A percentile compares a stretch with the other conserved stretches of the same genome.
phyloP scores from a whole-genome alignment of 2,113 vertebrate genomes.

The Phylloscopus trochiloides region DNA sequence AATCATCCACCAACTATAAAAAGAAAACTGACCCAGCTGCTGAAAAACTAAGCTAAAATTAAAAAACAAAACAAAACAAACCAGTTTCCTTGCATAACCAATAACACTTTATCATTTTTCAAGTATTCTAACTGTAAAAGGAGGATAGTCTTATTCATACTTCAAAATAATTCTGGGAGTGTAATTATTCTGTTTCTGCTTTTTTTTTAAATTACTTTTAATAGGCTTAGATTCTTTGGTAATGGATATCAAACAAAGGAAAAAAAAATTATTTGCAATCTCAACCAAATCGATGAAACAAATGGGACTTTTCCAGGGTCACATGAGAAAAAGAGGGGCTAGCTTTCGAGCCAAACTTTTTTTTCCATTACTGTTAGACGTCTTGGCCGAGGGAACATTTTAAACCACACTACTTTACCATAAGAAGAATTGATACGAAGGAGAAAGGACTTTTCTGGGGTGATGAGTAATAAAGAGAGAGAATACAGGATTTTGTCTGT shows the following conservation, averaged over 20 bases:
- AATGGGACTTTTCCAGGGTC: not conserved
- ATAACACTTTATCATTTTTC: not conserved
- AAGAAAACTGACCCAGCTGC: not conserved
- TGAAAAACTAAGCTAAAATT: not conserved
- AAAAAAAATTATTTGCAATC: rapidly evolving
- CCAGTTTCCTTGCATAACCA: not conserved
- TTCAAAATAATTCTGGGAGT: not conserved
- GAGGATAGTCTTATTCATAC: not conserved
- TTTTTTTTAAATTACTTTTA: not conserved
- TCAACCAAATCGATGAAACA: not conserved
- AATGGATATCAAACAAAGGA: not conserved
- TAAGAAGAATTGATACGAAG: not conserved
- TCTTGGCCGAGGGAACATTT: not conserved
- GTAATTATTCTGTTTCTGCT: not conserved
- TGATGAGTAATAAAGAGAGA: not conserved
- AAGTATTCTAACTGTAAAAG: not conserved
- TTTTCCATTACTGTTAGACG: not conserved
- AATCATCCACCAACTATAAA: not conserved
- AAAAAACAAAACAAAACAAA: not conserved
- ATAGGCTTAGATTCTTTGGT: not conserved
- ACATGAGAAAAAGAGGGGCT: rapidly evolving
- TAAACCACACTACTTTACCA: not conserved
- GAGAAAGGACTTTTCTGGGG: not conserved
- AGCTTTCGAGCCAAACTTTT: not conserved
- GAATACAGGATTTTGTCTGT: not conserved